Evolutionary conservation across 2,888 invertebrate genomes (phyloP), one percentile per base, ranked within the genome.

Genomic region (Conchocele bisecta): DNA sequence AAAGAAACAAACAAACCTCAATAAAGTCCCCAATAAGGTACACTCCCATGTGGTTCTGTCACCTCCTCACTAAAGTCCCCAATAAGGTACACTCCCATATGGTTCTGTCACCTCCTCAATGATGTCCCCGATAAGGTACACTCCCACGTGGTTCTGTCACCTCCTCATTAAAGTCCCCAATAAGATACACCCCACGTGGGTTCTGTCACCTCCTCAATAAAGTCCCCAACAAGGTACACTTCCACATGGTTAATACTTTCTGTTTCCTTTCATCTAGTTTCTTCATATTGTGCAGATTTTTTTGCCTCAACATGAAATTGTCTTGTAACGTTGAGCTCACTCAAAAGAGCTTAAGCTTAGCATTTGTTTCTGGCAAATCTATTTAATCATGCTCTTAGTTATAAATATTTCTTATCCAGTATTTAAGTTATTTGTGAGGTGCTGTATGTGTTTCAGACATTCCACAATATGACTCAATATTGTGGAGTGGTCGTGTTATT

Each of bases 221-320:
- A 90, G 94, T 97, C 88, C 97, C 98, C 0, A 93, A 93, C 65
- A 94, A 96, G 93, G 96, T 96, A 89, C 0, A 96, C 96, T 22
- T 93, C 99, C 13, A 95, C 96, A 85, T 99, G 99, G 99, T 96
- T 99, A 81, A n/a, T n/a, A n/a, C n/a, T n/a, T n/a, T n/a, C n/a
- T n/a, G n/a, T n/a, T n/a, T n/a, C n/a, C n/a, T n/a, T n/a, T n/a
- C n/a, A n/a, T n/a, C n/a, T n/a, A n/a, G n/a, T n/a, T n/a, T n/a
- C n/a, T n/a, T n/a, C n/a, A n/a, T n/a, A n/a, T n/a, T n/a, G n/a
- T n/a, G n/a, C n/a, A n/a, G n/a, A n/a, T n/a, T n/a, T n/a, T n/a
- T n/a, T n/a, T n/a, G n/a, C n/a, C n/a, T n/a, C n/a, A n/a, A n/a
- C n/a, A n/a, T n/a, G n/a, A n/a, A n/a, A n/a, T n/a, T n/a, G n/a